These are phyloP conservation scores for Thalassarche chlororhynchos DNA, from an alignment of 2,113 vertebrate genomes.

Conservation along the genomic window DNA sequence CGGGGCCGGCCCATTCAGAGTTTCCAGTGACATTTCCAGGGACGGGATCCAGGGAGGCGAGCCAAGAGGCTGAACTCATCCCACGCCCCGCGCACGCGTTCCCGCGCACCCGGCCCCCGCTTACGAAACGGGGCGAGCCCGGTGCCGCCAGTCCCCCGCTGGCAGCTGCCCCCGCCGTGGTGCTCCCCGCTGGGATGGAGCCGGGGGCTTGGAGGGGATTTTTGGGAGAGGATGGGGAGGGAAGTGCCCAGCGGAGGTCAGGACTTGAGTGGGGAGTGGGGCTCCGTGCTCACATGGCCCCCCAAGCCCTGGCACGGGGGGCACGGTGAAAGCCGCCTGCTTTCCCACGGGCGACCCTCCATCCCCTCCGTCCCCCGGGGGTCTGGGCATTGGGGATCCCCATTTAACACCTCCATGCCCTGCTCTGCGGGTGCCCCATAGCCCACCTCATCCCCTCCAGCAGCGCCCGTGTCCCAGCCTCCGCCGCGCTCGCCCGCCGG, in stretches of 20 bases:
- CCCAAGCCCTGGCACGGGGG: not conserved
- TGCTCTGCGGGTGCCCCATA: not conserved
- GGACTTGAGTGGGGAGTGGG: not conserved
- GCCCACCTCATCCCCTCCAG: not conserved
- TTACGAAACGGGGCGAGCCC: constrained; percentile 5
- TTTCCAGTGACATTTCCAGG: constrained; percentile 65
- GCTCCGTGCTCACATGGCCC: rapidly evolving
- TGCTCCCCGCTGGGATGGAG: not conserved
- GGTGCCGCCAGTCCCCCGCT: not conserved
- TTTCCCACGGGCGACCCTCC: not conserved
- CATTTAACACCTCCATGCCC: not conserved
- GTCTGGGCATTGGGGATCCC: not conserved
- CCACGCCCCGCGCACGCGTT: constrained; percentile 35
- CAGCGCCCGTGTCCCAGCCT: not conserved
- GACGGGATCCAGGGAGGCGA: constrained; percentile 4
- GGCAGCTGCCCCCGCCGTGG: not conserved
- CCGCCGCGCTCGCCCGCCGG: not conserved
- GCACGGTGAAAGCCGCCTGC: rapidly evolving
- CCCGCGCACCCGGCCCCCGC: not conserved
- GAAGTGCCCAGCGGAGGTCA: rapidly evolving
- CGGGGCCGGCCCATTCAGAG: constrained; percentile 38
- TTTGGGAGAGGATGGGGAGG: not conserved
- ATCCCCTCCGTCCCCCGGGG: not conserved
- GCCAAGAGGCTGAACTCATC: constrained; percentile 57
- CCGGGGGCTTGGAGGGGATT: not conserved